Evolutionary conservation across 2,113 vertebrate species (phyloP), one percentile per base, ranked within the genome.

Genomic region (Apodemus sylvaticus): DNA sequence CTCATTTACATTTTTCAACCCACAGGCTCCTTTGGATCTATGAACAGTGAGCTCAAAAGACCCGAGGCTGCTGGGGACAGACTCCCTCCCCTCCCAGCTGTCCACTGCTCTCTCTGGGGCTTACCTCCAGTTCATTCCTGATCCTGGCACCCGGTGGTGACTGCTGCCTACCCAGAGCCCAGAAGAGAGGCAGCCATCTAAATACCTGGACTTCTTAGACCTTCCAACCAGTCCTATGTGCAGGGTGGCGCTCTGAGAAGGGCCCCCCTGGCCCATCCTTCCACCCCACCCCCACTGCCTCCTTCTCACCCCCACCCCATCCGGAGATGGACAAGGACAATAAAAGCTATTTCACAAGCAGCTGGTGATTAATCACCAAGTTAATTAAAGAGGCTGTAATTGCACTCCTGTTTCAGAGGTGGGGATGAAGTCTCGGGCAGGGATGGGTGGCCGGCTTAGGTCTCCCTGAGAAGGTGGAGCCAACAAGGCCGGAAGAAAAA

Each of bases 381-480:
- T 96, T 97, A 98, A 97, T 97, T 97, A 97, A 97, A 97, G 95
- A 97, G 97, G 93, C 96, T 95, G 91, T 97, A 97, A 97, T 97
- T 95, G 90, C 48, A 8, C 86, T 89, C 64, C n/a, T 85, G 86
- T 95, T 95, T 93, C 95, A 92, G 95, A 93, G 90, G 88, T 85
- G 77, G 92, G 88, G 94, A 74, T 1, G 2, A 36, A 66, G 62
- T 86, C 82, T 94, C 77, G 91, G 86, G 89, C 82, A 94, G 92
- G 95, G 53, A 36, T 86, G 81, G 88, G 90, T 93, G 94, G 96
- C 95, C 77, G 81, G 92, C 48, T 34, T 58, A 17, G 73, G 66
- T 74, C 90, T 96, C 85, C 66, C 92, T 62, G 79, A 94, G 42
- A 70, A 53, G 20, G 42, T 19, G 17, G 77, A 31, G 26, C 17